A percentile compares a stretch with the other conserved stretches of the same genome.
Conservation (phyloP, 1,140 invertebrate species). For the Eupristina koningsbergeri region DNA sequence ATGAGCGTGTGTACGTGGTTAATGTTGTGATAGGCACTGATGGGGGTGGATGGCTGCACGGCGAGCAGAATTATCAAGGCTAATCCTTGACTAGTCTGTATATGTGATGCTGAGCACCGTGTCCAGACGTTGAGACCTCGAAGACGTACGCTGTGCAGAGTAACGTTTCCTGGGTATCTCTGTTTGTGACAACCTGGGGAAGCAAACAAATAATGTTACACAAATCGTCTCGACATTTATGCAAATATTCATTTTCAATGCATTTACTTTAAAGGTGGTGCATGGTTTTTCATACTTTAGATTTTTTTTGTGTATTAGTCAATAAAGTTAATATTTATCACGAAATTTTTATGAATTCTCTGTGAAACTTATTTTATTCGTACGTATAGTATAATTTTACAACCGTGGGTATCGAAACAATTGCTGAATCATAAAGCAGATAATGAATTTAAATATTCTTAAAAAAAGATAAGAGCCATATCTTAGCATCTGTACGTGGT, state of each 20-base stretch:
- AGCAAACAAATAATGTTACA: slow-evolving; percentile 50
- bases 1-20: slow-evolving; percentile 36
- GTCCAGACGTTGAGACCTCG: slow-evolving; percentile 98
- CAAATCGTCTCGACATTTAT: background rate
- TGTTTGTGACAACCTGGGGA: slow-evolving; percentile 94
- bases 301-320: no score
- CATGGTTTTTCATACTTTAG: no score
- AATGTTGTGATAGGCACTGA: slow-evolving; percentile 74
- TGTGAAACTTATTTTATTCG: no score
- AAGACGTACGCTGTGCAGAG: slow-evolving; percentile 99
- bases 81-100: slow-evolving; percentile 97
- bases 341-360: no score
- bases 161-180: slow-evolving; percentile 98
- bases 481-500: no score
- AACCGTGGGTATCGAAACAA: no score
- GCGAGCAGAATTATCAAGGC: slow-evolving; percentile 71
- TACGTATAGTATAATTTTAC: no score
- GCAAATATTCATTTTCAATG: background rate
- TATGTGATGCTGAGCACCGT: slow-evolving; percentile 98
- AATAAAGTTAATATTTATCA: no score
- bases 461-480: no score
- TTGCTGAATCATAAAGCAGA: no score
- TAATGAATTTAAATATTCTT: no score
- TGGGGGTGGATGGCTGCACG: slow-evolving; percentile 75
- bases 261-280: background rate